Conservation (phyloP, 2,113 vertebrate genomes). For the Atractosteus spatula region DNA sequence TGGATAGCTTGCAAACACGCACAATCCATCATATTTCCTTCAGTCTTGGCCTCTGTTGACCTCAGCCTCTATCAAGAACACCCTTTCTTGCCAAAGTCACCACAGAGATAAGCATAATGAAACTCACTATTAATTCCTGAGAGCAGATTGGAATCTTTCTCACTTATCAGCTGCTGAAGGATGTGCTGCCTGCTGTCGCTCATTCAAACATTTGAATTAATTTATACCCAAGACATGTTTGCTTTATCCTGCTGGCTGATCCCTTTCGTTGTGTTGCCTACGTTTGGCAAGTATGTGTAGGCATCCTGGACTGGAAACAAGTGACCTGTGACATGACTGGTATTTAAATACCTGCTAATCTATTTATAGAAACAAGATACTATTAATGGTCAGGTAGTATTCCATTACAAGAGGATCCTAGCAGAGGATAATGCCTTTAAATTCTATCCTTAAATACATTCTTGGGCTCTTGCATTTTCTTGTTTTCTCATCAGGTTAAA, state of each 20-base stretch:
- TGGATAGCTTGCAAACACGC: neutral
- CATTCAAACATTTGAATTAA: constrained; percentile 9
- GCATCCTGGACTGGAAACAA: neutral
- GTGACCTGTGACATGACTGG: no score
- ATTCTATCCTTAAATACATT: no score
- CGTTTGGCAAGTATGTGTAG: neutral
- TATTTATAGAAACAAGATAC: neutral
- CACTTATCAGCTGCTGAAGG: constrained; percentile 1
- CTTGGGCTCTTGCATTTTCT: no score
- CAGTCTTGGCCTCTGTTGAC: constrained; percentile 12
- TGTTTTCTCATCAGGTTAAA: no score
- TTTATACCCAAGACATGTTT: neutral
- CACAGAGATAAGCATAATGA: constrained; percentile 10
- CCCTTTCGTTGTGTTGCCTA: neutral
- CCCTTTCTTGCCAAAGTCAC: constrained; percentile 5
- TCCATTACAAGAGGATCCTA: neutral
- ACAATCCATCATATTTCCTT: constrained; percentile 9
- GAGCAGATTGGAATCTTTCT: constrained; percentile 20
- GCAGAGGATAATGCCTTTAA: neutral
- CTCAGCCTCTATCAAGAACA: neutral
- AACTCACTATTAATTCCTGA: neutral
- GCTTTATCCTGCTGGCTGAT: neutral
- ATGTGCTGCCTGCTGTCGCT: constrained; percentile 4
- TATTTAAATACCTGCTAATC: neutral
- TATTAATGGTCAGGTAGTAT: neutral